These are phyloP conservation scores for Adelosebastes latens DNA, from an alignment of 2,797 vertebrate genomes.

Conservation along the genomic window DNA sequence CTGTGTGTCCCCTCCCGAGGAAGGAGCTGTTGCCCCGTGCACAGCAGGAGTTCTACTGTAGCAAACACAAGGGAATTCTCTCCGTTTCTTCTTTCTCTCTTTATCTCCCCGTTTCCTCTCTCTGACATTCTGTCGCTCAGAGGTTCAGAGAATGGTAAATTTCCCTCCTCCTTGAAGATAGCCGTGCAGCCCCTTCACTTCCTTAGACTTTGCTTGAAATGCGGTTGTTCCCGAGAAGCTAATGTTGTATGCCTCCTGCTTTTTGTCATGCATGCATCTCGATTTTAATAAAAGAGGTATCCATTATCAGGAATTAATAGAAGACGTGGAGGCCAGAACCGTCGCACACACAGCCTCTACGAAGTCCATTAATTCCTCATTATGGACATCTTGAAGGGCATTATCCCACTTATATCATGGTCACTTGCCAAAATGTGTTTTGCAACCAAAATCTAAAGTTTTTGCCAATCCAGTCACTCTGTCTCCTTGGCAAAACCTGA, in stretches of 20 bases:
- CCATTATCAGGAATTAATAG: background rate
- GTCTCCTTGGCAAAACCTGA: no score
- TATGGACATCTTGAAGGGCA: background rate
- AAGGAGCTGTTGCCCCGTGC: background rate
- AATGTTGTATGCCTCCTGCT: background rate
- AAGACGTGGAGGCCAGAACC: background rate
- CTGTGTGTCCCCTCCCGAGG: background rate
- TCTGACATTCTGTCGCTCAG: constrained; percentile 23
- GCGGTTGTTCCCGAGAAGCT: background rate
- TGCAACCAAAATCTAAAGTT: no score
- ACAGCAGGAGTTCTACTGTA: constrained; percentile 49
- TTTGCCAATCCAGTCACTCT: background rate
- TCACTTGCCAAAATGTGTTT: no score
- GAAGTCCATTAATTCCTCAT: background rate
- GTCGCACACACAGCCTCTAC: background rate
- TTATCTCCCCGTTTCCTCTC: constrained; percentile 2
- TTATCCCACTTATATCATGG: background rate
- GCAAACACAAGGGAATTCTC: constrained; percentile 26
- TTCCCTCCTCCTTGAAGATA: constrained; percentile 11
- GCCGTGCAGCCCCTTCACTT: constrained; percentile 7
- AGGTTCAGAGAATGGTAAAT: constrained; percentile 25
- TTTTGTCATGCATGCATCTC: constrained; percentile 18
- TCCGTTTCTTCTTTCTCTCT: constrained; percentile 18
- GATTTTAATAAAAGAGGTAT: constrained; percentile 26
- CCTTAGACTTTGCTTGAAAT: constrained; percentile 17